Evolutionary conservation across 30 jellyfish, hydroid and myxozoan genomes (phyloP), one percentile per base, ranked within the genome.

Genomic region (Sanderia malayensis): DNA sequence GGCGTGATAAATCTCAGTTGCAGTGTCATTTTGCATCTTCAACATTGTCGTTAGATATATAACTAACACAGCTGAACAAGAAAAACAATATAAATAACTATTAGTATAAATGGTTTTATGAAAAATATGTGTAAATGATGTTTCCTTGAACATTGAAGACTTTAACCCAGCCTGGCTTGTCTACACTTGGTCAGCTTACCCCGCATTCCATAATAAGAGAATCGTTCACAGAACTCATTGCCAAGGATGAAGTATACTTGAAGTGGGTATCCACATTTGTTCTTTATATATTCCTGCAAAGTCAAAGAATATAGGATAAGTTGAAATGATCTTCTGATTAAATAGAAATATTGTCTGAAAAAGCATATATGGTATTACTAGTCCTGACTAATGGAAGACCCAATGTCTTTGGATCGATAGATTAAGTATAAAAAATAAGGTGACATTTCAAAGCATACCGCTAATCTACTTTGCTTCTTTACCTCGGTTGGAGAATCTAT

Each of bases 201-300:
- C 44, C 91, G 99, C 96, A 94, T 82, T 64, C 99, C 99, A 88
- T 94, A 94, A 76, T 94, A 94, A 30, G 99, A 86, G 62, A 94
- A 94, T 70, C 99, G 73, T 84, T 94, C 99, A 79, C 99, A 94
- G 41, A 94, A 86, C 59, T 94, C 99, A 84, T 94, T 94, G 18
- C 97, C 99, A 68, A 94, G 95, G 67, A 94, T 94, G 76, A 94
- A 94, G 62, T 70, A 82, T 0, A 94, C 99, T 78, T 89, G 97
- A 26, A 86, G 67, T 0, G 99, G 99, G 61, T 93, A 93, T 2
- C 99, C 99, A 37, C 79, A 68, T 32, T 80, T 58, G 19, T 34
- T 69, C 68, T 80, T 72, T 31, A 80, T 23, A 41, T 26, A 80
- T 10, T 30, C 58, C 92, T 80, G 58, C 47, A 53, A 52, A n/a